phyloP scores from a whole-genome alignment of 1,140 invertebrate genomes.

The Drosophila micromelanica region DNA sequence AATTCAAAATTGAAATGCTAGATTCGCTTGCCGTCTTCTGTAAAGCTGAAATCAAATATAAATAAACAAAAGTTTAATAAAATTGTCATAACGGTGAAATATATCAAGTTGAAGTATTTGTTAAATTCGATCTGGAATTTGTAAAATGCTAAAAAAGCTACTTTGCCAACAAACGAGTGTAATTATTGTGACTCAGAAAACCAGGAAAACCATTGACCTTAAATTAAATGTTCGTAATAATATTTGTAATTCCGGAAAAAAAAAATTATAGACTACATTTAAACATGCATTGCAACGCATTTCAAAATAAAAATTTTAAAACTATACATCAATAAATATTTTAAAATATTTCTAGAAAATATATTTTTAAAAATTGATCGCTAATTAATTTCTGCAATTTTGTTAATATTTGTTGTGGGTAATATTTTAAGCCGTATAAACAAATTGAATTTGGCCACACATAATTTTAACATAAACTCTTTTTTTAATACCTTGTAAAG shows the following conservation, averaged over 20 bases:
- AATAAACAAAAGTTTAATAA: constrained; percentile 8
- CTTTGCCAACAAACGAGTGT: neutral
- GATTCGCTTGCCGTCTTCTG: constrained; percentile 7
- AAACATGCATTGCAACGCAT: neutral
- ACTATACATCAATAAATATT: neutral
- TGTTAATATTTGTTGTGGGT: no score
- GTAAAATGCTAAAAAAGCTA: neutral
- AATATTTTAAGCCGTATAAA: no score
- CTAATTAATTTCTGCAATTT: no score
- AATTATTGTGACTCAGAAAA: neutral
- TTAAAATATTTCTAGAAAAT: no score
- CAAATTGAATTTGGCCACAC: no score
- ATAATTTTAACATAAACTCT: neutral
- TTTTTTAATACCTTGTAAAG: neutral
- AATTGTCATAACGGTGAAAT: neutral
- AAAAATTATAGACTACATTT: neutral
- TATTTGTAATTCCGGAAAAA: neutral
- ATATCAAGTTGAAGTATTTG: constrained; percentile 1
- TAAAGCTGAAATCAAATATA: constrained; percentile 12
- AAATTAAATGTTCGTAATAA: neutral
- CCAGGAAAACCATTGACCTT: neutral
- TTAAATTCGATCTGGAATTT: neutral
- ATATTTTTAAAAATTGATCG: no score
- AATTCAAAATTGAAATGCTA: constrained; percentile 31
- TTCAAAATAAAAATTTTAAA: neutral